phyloP scores from a whole-genome alignment of 2,113 vertebrate species.

The Clupea harengus region DNA sequence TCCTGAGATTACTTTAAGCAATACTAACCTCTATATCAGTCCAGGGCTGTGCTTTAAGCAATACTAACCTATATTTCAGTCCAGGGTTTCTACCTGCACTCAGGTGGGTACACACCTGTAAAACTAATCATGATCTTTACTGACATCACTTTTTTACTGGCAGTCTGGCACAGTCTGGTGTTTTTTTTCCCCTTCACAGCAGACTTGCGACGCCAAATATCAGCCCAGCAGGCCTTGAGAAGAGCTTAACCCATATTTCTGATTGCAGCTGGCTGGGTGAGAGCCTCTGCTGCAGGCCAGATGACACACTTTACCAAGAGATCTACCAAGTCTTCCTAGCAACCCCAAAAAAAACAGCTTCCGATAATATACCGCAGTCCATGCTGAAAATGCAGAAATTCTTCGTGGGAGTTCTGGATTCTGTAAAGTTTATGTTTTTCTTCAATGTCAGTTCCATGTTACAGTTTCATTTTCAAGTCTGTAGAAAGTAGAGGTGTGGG shows the following conservation, averaged over 20 bases:
- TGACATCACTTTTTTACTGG: background rate
- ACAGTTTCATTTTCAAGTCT: background rate
- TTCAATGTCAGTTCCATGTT: background rate
- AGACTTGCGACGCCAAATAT: background rate
- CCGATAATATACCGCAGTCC: background rate
- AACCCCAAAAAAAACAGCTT: background rate
- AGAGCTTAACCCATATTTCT: conserved; percentile 56
- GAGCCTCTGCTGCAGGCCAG: conserved; percentile 50
- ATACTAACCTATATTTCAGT: background rate
- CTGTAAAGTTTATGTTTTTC: background rate
- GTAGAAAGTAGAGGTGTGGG: background rate
- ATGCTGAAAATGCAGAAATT: background rate
- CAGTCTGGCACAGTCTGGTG: background rate
- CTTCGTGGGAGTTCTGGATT: background rate
- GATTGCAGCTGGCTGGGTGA: conserved; percentile 40
- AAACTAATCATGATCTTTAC: background rate
- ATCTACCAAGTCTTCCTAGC: conserved; percentile 17
- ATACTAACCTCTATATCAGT: background rate
- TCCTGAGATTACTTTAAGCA: background rate
- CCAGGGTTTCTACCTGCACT: background rate
- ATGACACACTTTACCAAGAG: conserved; percentile 54
- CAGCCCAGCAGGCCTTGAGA: conserved; percentile 35
- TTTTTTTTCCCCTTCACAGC: background rate
- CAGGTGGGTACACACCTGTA: background rate
- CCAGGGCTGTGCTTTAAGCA: background rate